Conservation (phyloP, 2,113 vertebrate species). For the Malurus melanocephalus region DNA sequence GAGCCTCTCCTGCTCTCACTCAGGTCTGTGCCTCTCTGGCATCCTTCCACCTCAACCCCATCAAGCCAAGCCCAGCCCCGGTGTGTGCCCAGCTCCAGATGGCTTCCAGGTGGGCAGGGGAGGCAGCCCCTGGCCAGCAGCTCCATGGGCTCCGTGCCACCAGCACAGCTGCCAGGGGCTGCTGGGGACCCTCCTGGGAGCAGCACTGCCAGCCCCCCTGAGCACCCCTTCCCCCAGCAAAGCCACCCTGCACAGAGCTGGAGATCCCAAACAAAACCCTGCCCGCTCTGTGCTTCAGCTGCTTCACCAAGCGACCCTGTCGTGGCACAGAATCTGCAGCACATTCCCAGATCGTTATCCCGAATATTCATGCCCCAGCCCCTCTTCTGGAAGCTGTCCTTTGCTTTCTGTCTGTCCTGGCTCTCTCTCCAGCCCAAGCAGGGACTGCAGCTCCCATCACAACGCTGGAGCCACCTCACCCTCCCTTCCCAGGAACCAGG, state of each 20-base stretch:
- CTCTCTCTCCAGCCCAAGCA: background rate
- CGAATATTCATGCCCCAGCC: background rate
- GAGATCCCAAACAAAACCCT: rapidly evolving
- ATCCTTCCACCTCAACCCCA: background rate
- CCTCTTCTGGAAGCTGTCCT: background rate
- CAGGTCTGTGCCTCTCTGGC: background rate
- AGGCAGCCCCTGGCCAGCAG: background rate
- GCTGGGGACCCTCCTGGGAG: background rate
- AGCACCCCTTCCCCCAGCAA: background rate
- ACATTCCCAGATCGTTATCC: background rate
- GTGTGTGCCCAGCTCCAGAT: background rate
- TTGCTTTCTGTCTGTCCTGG: background rate
- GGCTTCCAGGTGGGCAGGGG: background rate
- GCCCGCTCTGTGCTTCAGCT: background rate
- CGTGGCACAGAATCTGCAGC: background rate
- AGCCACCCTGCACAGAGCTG: background rate
- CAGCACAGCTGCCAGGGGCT: background rate
- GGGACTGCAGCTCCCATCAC: background rate
- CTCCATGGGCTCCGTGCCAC: background rate
- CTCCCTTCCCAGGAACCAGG: background rate
- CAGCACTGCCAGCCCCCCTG: background rate
- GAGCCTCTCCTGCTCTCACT: background rate
- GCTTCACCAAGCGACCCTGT: background rate
- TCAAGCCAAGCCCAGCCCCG: background rate
- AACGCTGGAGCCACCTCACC: background rate